A percentile compares a stretch with the other conserved stretches of the same genome.
Evolutionary conservation across 2,113 vertebrate species (phyloP).

Genomic region (Channa argus): DNA sequence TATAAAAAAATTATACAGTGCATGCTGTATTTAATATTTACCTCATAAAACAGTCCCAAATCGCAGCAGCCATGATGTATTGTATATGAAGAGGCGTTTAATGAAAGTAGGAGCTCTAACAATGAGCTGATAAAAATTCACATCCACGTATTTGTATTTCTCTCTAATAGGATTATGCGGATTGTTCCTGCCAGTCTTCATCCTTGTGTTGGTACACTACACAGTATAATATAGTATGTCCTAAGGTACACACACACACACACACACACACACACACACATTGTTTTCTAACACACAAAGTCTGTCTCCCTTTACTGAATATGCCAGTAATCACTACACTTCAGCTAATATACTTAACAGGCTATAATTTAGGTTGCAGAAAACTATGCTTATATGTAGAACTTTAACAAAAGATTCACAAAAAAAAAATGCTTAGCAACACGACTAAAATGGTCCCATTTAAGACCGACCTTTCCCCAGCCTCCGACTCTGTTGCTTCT

Average conservation of each 20-base stretch:
- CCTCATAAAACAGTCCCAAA: slow-evolving; percentile 36
- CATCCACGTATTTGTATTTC: slow-evolving; percentile 60
- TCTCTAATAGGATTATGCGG: slow-evolving; percentile 65
- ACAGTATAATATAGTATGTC: slow-evolving; percentile 13
- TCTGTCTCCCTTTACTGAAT: slow-evolving; percentile 5
- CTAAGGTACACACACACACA: slow-evolving; percentile 14
- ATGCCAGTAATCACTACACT: background rate
- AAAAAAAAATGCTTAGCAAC: too few species aligned
- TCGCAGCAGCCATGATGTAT: background rate
- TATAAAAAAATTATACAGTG: slow-evolving; percentile 16
- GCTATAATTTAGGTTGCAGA: too few species aligned
- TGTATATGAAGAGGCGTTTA: slow-evolving; percentile 39
- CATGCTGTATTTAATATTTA: slow-evolving; percentile 29
- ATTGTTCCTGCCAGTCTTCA: slow-evolving; percentile 46
- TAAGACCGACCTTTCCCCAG: too few species aligned
- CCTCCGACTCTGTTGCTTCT: too few species aligned
- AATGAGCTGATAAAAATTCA: slow-evolving; percentile 57
- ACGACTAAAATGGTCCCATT: too few species aligned
- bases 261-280: slow-evolving; percentile 4
- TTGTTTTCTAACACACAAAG: slow-evolving; percentile 5
- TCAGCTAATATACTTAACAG: too few species aligned
- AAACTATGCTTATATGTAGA: too few species aligned
- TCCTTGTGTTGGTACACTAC: slow-evolving; percentile 22
- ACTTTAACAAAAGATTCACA: too few species aligned
- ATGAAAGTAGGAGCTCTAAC: slow-evolving; percentile 44